Conservation (phyloP, 2,113 vertebrate species). For the Monopterus albus region DNA sequence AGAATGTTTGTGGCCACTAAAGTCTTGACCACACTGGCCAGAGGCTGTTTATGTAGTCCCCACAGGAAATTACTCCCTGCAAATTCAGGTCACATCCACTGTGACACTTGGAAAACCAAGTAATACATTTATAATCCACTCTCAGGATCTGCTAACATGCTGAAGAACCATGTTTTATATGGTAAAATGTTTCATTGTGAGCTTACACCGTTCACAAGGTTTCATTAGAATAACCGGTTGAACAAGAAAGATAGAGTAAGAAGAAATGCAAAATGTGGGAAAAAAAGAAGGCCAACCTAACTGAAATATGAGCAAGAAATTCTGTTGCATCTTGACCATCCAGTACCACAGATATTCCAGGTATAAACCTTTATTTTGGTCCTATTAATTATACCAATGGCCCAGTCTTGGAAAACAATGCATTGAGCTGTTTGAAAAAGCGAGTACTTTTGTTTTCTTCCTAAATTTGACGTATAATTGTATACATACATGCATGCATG, state of each 20-base stretch:
- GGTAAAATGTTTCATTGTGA: neutral
- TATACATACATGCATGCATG: constrained; percentile 12
- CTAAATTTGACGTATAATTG: constrained; percentile 55
- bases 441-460: constrained; percentile 41
- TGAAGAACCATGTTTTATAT: constrained; percentile 20
- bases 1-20: constrained; percentile 53
- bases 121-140: constrained; percentile 52
- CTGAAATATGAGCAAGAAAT: neutral
- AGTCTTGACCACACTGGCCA: constrained; percentile 53
- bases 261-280: neutral
- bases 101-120: constrained; percentile 25
- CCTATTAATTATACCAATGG: neutral
- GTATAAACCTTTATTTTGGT: constrained; percentile 6
- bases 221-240: neutral
- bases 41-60: constrained; percentile 59
- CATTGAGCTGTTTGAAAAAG: constrained; percentile 18
- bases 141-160: constrained; percentile 27
- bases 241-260: neutral
- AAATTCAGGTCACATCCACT: constrained; percentile 52
- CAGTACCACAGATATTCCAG: neutral
- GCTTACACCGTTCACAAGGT: neutral
- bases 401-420: constrained; percentile 6
- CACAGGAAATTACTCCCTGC: constrained; percentile 74
- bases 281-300: neutral
- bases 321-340: neutral